Base-by-base conservation (phyloP, 2,113 vertebrate genomes). In the Laticauda laticaudata region DNA sequence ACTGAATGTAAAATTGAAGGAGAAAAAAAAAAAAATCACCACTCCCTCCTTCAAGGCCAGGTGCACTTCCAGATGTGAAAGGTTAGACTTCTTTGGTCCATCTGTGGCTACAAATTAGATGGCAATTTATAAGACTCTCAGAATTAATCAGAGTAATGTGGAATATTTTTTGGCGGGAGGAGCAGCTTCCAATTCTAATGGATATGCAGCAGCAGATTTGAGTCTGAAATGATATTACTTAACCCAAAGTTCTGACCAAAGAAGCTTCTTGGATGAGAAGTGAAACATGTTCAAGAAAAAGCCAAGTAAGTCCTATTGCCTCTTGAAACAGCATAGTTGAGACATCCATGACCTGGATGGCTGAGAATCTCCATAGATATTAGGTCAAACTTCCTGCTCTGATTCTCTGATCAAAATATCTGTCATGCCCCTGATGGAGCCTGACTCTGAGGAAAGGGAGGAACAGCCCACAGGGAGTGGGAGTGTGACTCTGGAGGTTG, bases 111-210 rank as follows among this genome's bases (percentile, higher is more conserved):
- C 95, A 97, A 97, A 97, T 98, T 97, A 97, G 95, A 95, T 93
- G 87, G 96, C 93, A 96, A 97, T 98, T 98, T 98, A 97, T 95
- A 96, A 96, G 96, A 94, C 91, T 93, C 91, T 94, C 94, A 29
- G 91, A 87, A 93, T 95, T 95, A 97, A 97, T 97, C 95, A 95
- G 95, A 91, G 95, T 91, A 93, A 94, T 97, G 97, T 97, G 96
- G 95, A 96, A 59, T 96, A 97, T 95, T 93, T 97, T 97, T 97
- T 97, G 97, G 95, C 95, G n/a, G 97, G 97, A 96, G 97, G 95
- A 96, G 29, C 91, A 57, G 95, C 51, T 91, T 96, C 95, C 95
- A 96, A 96, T 97, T 98, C 96, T 96, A 96, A 95, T 95, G 95
- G 96, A 97, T 96, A 96, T 96, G 97, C 96, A 97, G 95, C 95